A percentile compares a stretch with the other conserved stretches of the same genome.
These are phyloP conservation scores for Sebastes minor DNA, from an alignment of 2,797 vertebrate species.

Conservation along the genomic window DNA sequence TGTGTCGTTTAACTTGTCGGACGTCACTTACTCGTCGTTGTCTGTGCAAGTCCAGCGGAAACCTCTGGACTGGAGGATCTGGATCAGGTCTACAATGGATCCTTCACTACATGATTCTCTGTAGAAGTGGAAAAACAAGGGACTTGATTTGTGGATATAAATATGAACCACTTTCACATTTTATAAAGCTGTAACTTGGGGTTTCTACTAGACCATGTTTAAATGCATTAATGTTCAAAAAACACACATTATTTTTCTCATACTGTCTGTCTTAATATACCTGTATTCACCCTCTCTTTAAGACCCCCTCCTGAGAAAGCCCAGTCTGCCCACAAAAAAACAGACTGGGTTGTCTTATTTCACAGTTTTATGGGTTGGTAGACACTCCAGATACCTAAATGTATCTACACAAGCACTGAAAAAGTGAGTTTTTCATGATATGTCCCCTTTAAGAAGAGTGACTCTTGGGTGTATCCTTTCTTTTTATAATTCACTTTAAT, in stretches of 20 bases:
- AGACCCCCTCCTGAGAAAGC: no score
- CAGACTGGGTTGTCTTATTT: no score
- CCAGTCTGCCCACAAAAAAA: no score
- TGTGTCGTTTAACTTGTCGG: neutral
- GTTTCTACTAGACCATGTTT: no score
- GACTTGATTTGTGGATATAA: neutral
- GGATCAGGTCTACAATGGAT: conserved; percentile 75
- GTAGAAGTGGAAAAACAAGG: neutral
- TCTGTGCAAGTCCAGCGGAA: conserved; percentile 84
- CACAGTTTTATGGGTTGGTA: no score
- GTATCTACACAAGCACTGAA: no score
- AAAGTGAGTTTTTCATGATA: no score
- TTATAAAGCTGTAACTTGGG: neutral
- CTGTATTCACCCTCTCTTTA: no score
- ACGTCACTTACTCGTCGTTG: conserved; percentile 70
- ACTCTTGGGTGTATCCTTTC: neutral
- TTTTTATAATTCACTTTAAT: neutral
- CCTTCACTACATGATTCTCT: conserved; percentile 82
- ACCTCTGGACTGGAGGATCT: conserved; percentile 73
- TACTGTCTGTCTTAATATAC: no score
- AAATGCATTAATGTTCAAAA: no score
- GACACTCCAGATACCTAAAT: no score
- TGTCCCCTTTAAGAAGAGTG: neutral
- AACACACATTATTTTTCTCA: no score
- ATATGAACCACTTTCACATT: neutral